phyloP scores from a whole-genome alignment of 2,113 vertebrate species.

The Paraplagusia blochii region DNA sequence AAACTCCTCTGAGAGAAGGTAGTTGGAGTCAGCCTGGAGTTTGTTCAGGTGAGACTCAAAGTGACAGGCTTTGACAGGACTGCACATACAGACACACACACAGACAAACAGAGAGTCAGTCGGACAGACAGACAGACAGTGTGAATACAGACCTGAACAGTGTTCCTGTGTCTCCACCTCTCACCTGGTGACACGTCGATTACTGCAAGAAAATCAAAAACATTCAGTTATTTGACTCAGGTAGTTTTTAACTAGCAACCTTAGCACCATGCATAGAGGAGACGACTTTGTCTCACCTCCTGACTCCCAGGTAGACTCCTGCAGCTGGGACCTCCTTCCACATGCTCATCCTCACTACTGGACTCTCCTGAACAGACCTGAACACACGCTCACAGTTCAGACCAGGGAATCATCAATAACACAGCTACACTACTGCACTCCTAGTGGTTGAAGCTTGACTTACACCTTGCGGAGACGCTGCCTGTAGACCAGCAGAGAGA shows the following conservation, averaged over 20 bases:
- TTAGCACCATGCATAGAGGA: too few species aligned
- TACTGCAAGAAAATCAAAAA: conserved; percentile 73
- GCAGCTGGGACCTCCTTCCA: conserved; percentile 83
- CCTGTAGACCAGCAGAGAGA: conserved; percentile 87
- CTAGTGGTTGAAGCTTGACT: conserved; percentile 18
- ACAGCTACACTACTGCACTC: too few species aligned
- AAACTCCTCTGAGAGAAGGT: conserved; percentile 94
- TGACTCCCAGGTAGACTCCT: conserved; percentile 83
- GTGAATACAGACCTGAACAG: too few species aligned
- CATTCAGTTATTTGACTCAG: too few species aligned
- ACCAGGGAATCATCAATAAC: neutral
- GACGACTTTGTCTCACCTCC: too few species aligned
- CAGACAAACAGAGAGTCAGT: neutral
- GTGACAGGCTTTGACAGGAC: conserved; percentile 84
- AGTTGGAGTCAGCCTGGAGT: conserved; percentile 93
- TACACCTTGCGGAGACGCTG: conserved; percentile 85
- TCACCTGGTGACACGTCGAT: conserved; percentile 86
- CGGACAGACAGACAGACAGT: neutral
- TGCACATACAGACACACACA: conserved; percentile 45
- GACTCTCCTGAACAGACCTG: conserved; percentile 83
- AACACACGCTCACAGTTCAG: conserved; percentile 45
- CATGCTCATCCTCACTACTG: conserved; percentile 83
- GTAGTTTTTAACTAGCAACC: neutral
- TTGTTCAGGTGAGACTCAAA: conserved; percentile 91
- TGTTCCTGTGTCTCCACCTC: neutral